These are phyloP conservation scores for Helostoma temminkii DNA, from an alignment of 2,797 vertebrate genomes.

Conservation along the genomic window DNA sequence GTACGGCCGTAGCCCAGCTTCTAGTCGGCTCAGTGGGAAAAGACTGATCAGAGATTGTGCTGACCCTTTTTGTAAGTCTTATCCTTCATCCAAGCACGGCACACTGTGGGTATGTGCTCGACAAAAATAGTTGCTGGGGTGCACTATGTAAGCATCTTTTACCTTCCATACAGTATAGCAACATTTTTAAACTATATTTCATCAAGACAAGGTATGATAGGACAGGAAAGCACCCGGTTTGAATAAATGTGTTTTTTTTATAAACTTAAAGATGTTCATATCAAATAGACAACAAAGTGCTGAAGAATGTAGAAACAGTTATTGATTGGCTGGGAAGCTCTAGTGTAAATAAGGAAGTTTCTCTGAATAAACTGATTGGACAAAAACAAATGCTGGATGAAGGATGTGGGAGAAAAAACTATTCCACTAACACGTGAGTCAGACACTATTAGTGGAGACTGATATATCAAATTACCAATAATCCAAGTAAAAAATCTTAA, in stretches of 20 bases:
- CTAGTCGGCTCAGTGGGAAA: too few species aligned
- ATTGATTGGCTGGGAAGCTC: constrained; percentile 17
- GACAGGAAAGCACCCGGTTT: background rate
- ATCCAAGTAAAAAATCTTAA: background rate
- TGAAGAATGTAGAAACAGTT: background rate
- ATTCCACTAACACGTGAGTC: background rate
- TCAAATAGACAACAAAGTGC: constrained; percentile 16
- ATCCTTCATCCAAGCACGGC: too few species aligned
- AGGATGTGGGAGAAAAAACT: constrained; percentile 1
- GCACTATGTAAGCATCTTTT: too few species aligned
- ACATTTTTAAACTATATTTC: background rate
- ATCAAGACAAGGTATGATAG: background rate
- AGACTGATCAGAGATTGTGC: too few species aligned
- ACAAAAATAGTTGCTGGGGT: too few species aligned
- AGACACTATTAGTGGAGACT: constrained; percentile 10
- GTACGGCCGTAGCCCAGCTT: too few species aligned
- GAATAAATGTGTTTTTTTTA: background rate
- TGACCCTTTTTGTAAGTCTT: too few species aligned
- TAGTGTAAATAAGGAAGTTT: constrained; percentile 14
- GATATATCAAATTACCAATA: constrained; percentile 9
- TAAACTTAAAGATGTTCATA: constrained; percentile 6
- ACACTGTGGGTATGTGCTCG: too few species aligned
- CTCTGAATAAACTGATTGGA: constrained; percentile 16
- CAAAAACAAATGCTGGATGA: constrained; percentile 1
- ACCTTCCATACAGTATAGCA: too few species aligned